Evolutionary conservation across 2,797 vertebrate genomes (phyloP).

Genomic region (Morelia viridis): DNA sequence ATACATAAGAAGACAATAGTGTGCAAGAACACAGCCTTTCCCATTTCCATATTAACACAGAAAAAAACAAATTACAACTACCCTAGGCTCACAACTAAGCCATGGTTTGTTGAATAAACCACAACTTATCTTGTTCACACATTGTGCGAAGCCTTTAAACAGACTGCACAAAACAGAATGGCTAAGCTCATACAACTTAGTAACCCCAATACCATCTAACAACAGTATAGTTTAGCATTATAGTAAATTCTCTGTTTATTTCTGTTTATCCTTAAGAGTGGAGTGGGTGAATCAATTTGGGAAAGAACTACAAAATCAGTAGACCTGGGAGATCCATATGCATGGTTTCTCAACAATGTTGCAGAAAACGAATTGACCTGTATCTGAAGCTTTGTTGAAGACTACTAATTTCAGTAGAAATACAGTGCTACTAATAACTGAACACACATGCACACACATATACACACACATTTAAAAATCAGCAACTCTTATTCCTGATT

Average conservation of each 20-base stretch:
- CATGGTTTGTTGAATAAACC: too few species aligned
- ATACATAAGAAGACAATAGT: too few species aligned
- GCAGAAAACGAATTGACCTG: neutral
- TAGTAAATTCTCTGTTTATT: neutral
- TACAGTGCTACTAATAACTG: conserved; percentile 6
- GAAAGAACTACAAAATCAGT: neutral
- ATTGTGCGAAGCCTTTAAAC: neutral
- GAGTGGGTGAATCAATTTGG: neutral
- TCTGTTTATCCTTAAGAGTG: neutral
- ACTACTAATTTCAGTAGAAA: neutral
- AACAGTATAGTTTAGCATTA: neutral
- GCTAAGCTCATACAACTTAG: neutral
- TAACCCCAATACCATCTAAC: neutral
- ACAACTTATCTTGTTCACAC: neutral
- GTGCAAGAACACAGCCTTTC: neutral
- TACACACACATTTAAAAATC: neutral
- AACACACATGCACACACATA: neutral
- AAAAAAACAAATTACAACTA: neutral
- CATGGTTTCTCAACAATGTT: neutral
- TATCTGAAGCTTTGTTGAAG: conserved; percentile 20
- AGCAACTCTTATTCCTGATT: neutral
- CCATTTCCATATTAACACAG: neutral
- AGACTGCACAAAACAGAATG: neutral
- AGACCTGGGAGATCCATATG: neutral
- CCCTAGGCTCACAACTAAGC: too few species aligned